Evolutionary conservation across 2,113 vertebrate genomes (phyloP), one percentile per base, ranked within the genome.

Genomic region (Camelus bactrianus): DNA sequence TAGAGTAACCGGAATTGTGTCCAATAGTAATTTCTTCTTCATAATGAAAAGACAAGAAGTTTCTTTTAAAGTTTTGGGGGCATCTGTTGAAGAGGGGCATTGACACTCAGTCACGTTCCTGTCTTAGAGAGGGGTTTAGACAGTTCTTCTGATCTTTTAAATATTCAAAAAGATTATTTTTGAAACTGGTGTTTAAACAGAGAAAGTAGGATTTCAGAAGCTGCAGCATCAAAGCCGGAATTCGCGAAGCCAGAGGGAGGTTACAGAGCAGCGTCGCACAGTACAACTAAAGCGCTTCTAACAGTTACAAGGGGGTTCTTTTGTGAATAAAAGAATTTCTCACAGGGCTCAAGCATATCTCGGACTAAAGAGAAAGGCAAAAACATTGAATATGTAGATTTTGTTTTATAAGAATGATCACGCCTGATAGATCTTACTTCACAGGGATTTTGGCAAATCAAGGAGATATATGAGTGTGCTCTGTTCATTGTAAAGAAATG

Each of bases 81-180:
- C 70, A 76, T 64, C 65, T 73, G 75, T 46, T 62, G 89, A 83
- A 77, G 52, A 79, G 35, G 17, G 16, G 22, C 22, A 64, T 17
- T 64, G 88, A 77, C 32, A 14, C 70, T 83, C 24, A 26, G 1
- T 85, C 80, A 38, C 9, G 17, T 48, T 38, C 56, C 70, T 95
- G 28, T 83, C 87, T 92, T 77, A 77, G 60, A 95, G 80, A 94
- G 56, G 46, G 67, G 46, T 93, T 97, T 96, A 81, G 95, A 96
- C 32, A 64, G 62, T 72, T 65, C 60, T 85, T 97, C 84, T 95
- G 88, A 97, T 95, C 50, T 91, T 92, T 82, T 86, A 94, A 95
- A 95, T 86, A 97, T 86, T 95, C 81, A 67, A 85, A 96, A 95
- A 64, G 81, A 91, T 96, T 91, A 95, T 70, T 95, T 93, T 93